Percentiles rank a stretch among this genome's conserved stretches.
These are phyloP conservation scores for Saimiri boliviensis DNA, from an alignment of 2,113 vertebrate species.

Conservation along the genomic window DNA sequence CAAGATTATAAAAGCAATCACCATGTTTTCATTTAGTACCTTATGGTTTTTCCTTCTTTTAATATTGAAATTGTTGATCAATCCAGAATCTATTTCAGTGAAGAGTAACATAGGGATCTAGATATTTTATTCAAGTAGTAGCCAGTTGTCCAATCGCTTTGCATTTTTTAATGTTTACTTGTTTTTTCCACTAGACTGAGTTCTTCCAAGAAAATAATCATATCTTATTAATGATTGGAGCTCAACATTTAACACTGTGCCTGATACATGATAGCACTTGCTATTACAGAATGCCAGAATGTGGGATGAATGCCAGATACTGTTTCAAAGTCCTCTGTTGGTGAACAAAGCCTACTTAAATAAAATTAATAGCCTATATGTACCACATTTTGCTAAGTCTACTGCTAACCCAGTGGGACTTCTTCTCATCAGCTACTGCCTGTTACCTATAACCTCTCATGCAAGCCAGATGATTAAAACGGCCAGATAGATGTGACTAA, in stretches of 20 bases:
- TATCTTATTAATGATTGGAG: slow-evolving; percentile 23
- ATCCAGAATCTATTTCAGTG: slow-evolving; percentile 7
- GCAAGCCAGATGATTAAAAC: slow-evolving; percentile 52
- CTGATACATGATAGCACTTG: not conserved
- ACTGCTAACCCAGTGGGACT: slow-evolving; percentile 16
- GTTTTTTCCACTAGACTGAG: not conserved
- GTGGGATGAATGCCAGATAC: not conserved
- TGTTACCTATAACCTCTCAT: slow-evolving; percentile 49
- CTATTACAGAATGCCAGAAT: not conserved
- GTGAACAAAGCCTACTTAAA: slow-evolving; percentile 45
- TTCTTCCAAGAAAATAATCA: slow-evolving; percentile 37
- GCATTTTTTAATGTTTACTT: slow-evolving; percentile 25
- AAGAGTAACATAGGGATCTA: not conserved
- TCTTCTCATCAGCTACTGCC: slow-evolving; percentile 47
- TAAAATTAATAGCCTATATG: slow-evolving; percentile 29
- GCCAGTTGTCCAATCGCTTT: not conserved
- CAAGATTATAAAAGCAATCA: slow-evolving; percentile 14
- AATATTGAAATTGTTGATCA: slow-evolving; percentile 26
- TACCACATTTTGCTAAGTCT: slow-evolving; percentile 42
- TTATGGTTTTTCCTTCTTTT: not conserved
- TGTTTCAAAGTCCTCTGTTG: slow-evolving; percentile 36
- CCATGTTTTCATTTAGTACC: not conserved
- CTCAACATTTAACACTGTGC: slow-evolving; percentile 3
- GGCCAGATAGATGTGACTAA: not conserved
- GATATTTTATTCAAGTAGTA: slow-evolving; percentile 39